Percentiles rank a stretch among this genome's conserved stretches.
Evolutionary conservation across 2,113 vertebrate genomes (phyloP).

Genomic region (Catharus bicknelli): DNA sequence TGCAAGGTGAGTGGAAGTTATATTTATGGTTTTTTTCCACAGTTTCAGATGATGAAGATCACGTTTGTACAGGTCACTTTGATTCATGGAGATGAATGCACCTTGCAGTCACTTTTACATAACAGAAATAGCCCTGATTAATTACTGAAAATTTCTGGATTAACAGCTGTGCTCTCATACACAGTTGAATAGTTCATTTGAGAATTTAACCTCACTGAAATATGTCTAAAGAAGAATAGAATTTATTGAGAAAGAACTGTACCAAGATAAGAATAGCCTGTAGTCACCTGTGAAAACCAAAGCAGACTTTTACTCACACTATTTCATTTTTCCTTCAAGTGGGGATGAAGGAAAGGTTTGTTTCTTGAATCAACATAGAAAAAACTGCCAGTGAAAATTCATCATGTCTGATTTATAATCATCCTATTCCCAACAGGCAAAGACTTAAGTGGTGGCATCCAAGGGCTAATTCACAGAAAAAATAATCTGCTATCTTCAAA

Average conservation of each 20-base stretch:
- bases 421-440: background rate
- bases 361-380: background rate
- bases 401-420: background rate
- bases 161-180: slow-evolving; percentile 9
- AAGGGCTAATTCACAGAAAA: slow-evolving; percentile 3
- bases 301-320: background rate
- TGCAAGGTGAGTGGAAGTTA: background rate
- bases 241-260: background rate
- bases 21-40: background rate
- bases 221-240: background rate
- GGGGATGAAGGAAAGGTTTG: background rate
- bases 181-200: slow-evolving; percentile 21
- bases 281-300: background rate
- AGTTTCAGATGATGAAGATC: background rate
- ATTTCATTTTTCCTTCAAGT: background rate
- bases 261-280: background rate
- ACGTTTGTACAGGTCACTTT: background rate
- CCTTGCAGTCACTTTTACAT: background rate
- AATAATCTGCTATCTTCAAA: background rate
- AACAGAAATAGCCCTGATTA: slow-evolving; percentile 24
- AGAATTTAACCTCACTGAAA: background rate
- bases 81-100: background rate
- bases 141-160: slow-evolving; percentile 1
- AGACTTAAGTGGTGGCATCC: background rate
- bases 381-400: background rate